Base-by-base conservation (phyloP, 2,888 invertebrate genomes). In the Dicroscelio sp. region DNA sequence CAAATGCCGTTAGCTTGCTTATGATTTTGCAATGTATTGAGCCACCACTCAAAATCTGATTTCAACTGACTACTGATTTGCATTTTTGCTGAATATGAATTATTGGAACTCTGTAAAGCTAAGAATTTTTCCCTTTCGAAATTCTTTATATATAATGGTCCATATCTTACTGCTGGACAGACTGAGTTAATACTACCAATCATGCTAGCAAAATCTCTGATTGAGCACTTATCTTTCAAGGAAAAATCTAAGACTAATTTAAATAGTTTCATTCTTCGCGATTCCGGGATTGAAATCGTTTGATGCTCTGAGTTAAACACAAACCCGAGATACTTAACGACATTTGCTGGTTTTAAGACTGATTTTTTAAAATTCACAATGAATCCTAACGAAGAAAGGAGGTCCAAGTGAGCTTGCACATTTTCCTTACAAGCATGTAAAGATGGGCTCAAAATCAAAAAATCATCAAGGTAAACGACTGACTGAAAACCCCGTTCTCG, bases 381-480 rank as follows among this genome's bases (percentile, higher is more conserved):
- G 35, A 83, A 83, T 38, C 83, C 83, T 31, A 83, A 31, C 12
- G 58, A 73, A 5, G 63, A 55, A 3, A 83, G 48, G 17, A 48
- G 20, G 14, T 48, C 20, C 17, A 48, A 17, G 20, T 48, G 48
- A 48, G 65, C 65, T 48, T 48, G 63, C 3, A 84, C 84, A 33
- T 73, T 75, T 10, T 17, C 31, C 2, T 48, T 27, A 27, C 63
- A 73, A n/a, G 6, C 17, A 0, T 25, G 1, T 23, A 17, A 10
- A 14, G 84, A n/a, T 2, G 63, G 20, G 31, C 31, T 17, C 23
- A 84, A n/a, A 23, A 75, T 6, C 20, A 84, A 48, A 43, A 84
- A 84, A 52, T 84, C 75, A 38, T 84, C 75, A n/a, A 84, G 33
- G 58, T 76, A 88, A 4, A 84, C 48, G 0, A 75, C 43, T 3